Conservation (phyloP, 1,140 invertebrate genomes). For the Brachystomella parvula region DNA sequence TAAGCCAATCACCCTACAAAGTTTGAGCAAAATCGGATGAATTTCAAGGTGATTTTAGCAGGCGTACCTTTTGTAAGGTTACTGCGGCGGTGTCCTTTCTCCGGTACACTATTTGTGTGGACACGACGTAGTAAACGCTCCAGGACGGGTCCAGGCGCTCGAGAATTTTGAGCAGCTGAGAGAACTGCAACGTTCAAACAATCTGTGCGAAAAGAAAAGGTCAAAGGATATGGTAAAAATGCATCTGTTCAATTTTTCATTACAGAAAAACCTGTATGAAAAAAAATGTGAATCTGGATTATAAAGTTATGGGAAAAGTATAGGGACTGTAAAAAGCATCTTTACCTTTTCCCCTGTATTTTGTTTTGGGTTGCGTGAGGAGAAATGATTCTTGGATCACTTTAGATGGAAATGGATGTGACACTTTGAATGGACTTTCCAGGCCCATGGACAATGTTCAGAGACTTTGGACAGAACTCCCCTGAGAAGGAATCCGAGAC, state of each 20-base stretch:
- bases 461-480: conserved; percentile 26
- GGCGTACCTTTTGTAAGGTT: too few relatives aligned
- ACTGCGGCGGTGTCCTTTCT: too few relatives aligned
- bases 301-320: background rate
- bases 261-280: background rate
- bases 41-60: too few relatives aligned
- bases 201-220: background rate
- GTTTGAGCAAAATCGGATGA: too few relatives aligned
- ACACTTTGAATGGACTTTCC: conserved; percentile 24
- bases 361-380: background rate
- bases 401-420: conserved; percentile 23
- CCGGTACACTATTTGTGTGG: too few relatives aligned
- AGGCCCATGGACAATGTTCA: conserved; percentile 24
- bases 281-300: background rate
- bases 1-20: too few relatives aligned
- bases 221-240: background rate
- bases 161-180: background rate
- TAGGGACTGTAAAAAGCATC: too few relatives aligned
- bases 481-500: conserved; percentile 21
- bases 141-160: background rate
- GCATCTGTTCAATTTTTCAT: background rate
- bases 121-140: background rate
- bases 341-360: background rate
- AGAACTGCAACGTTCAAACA: background rate
- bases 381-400: conserved; percentile 20